Evolutionary conservation across 2,113 vertebrate species (phyloP).

Genomic region (Mobula hypostoma): DNA sequence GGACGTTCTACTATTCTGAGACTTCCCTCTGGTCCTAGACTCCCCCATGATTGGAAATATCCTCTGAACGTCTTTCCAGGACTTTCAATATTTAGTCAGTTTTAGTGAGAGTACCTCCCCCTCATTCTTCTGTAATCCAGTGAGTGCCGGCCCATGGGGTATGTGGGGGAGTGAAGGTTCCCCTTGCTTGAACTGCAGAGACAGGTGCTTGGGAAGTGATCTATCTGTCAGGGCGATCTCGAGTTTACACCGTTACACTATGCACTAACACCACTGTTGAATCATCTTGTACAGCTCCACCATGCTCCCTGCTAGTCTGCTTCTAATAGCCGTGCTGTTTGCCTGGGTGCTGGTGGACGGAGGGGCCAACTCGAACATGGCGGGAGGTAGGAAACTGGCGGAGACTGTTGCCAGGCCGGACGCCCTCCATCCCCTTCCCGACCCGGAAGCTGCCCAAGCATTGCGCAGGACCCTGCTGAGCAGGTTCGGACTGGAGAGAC

Average conservation of each 20-base stretch:
- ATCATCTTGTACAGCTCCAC: background rate
- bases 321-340: background rate
- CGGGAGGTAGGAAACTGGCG: background rate
- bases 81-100: too few species aligned
- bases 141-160: too few species aligned
- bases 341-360: background rate
- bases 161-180: too few species aligned
- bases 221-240: too few species aligned
- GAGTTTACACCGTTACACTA: background rate
- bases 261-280: background rate
- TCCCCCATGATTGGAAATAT: too few species aligned
- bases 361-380: background rate
- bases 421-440: background rate
- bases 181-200: too few species aligned
- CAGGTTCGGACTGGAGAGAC: constrained; percentile 91
- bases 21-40: too few species aligned
- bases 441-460: constrained; percentile 59
- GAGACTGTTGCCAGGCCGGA: background rate
- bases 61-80: too few species aligned
- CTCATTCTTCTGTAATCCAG: too few species aligned
- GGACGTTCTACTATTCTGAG: too few species aligned
- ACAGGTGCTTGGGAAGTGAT: background rate
- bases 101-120: too few species aligned
- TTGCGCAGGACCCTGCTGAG: constrained; percentile 87
- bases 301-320: constrained; percentile 4